Evolutionary conservation across 2,113 vertebrate species (phyloP).

Genomic region (Misgurnus mizolepis): DNA sequence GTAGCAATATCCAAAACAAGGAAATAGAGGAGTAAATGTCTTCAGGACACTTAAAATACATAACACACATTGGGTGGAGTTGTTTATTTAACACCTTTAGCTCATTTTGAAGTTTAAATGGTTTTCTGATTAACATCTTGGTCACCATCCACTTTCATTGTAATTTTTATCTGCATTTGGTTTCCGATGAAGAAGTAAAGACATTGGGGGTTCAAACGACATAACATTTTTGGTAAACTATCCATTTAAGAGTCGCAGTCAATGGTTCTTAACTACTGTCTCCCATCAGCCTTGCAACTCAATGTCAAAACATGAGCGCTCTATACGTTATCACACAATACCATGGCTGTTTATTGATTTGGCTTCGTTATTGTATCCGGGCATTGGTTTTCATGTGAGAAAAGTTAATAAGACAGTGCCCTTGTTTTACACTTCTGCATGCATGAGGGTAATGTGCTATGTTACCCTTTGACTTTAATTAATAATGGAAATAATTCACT

Average conservation of each 20-base stretch:
- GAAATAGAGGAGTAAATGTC: too few relatives aligned
- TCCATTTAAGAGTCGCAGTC: not conserved
- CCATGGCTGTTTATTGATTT: not conserved
- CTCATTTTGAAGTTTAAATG: too few relatives aligned
- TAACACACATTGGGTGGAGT: too few relatives aligned
- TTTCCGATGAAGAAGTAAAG: too few relatives aligned
- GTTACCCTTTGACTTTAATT: not conserved
- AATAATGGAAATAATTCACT: slow-evolving; percentile 4
- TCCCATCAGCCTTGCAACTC: not conserved
- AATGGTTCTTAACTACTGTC: not conserved
- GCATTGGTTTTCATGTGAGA: not conserved
- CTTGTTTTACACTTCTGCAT: not conserved
- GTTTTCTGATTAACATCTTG: too few relatives aligned
- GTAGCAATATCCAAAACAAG: too few relatives aligned
- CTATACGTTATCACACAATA: not conserved
- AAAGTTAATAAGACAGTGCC: not conserved
- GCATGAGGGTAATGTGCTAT: not conserved
- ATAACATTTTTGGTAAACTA: too few relatives aligned
- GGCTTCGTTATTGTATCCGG: not conserved
- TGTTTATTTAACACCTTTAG: too few relatives aligned
- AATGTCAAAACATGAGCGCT: not conserved
- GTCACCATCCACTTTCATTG: too few relatives aligned
- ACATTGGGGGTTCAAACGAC: too few relatives aligned
- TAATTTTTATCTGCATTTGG: too few relatives aligned
- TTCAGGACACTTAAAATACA: too few relatives aligned